phyloP scores from a whole-genome alignment of 2,888 invertebrate species.

The Conops quadrifasciatus region DNA sequence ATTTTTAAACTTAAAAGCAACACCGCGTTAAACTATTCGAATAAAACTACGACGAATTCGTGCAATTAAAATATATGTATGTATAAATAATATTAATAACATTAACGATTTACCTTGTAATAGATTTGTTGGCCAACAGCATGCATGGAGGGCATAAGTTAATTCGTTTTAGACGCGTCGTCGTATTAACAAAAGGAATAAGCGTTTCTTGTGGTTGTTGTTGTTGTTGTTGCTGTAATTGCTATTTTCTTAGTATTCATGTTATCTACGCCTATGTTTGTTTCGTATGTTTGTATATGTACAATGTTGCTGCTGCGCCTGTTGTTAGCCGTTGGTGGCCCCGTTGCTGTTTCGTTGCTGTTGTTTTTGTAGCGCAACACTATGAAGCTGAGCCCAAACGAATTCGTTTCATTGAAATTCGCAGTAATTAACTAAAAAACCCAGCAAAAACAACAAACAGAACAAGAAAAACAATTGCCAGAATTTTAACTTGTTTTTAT shows the following conservation, averaged over 20 bases:
- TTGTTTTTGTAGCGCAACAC: not conserved
- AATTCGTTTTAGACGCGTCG: slow-evolving; percentile 3
- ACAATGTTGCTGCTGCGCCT: not conserved
- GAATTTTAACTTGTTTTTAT: too few relatives aligned
- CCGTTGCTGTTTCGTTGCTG: not conserved
- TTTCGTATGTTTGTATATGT: not conserved
- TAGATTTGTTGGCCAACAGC: slow-evolving; percentile 43
- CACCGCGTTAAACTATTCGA: too few relatives aligned
- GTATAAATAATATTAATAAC: not conserved
- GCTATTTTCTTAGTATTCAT: not conserved
- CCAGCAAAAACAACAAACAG: not conserved
- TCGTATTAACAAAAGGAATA: too few relatives aligned
- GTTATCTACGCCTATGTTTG: not conserved
- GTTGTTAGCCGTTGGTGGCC: not conserved
- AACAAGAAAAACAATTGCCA: too few relatives aligned
- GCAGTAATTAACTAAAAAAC: not conserved
- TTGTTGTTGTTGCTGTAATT: not conserved
- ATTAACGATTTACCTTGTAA: slow-evolving; percentile 45
- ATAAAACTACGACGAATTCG: too few relatives aligned
- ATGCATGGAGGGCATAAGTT: slow-evolving; percentile 44
- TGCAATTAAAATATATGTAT: too few relatives aligned
- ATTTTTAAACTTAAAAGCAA: too few relatives aligned
- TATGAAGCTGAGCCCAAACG: not conserved
- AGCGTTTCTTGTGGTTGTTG: not conserved
- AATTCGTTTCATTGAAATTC: not conserved